These are phyloP conservation scores for Gadus macrocephalus DNA, from an alignment of 2,113 vertebrate species.

Conservation along the genomic window DNA sequence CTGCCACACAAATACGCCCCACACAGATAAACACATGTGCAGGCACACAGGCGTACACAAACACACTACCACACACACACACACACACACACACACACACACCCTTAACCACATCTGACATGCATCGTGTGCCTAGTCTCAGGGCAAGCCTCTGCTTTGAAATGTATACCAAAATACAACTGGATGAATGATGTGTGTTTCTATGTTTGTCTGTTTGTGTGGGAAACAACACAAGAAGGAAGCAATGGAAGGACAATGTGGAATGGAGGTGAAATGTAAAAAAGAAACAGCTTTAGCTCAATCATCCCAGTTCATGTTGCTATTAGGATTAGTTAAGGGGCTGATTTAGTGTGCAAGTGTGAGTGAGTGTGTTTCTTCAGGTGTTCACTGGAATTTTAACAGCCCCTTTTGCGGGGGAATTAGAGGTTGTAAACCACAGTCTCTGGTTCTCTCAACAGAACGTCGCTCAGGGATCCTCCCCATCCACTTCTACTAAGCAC, in stretches of 20 bases:
- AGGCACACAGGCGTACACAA: constrained; percentile 8
- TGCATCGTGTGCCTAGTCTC: constrained; percentile 24
- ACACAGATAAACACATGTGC: neutral
- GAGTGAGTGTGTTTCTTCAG: constrained; percentile 6
- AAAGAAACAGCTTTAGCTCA: no score
- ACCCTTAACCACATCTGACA: constrained; percentile 41
- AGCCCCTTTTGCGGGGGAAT: constrained; percentile 26
- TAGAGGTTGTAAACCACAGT: constrained; percentile 26
- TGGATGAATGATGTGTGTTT: neutral
- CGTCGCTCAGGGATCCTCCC: constrained; percentile 12
- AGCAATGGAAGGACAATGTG: no score
- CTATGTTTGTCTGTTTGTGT: no score
- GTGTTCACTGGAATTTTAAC: constrained; percentile 37
- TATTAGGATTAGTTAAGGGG: no score
- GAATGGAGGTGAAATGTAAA: no score
- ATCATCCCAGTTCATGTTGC: no score
- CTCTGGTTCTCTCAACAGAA: constrained; percentile 25
- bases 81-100: neutral
- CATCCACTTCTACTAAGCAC: constrained; percentile 6
- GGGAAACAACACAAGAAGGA: no score
- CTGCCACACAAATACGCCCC: constrained; percentile 28
- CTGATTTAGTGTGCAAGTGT: neutral
- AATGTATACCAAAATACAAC: constrained; percentile 5
- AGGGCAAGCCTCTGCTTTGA: constrained; percentile 27
- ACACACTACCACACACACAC: constrained; percentile 14